A percentile compares a stretch with the other conserved stretches of the same genome.
Evolutionary conservation across 2,797 vertebrate species (phyloP).

Genomic region (Platalea minor): DNA sequence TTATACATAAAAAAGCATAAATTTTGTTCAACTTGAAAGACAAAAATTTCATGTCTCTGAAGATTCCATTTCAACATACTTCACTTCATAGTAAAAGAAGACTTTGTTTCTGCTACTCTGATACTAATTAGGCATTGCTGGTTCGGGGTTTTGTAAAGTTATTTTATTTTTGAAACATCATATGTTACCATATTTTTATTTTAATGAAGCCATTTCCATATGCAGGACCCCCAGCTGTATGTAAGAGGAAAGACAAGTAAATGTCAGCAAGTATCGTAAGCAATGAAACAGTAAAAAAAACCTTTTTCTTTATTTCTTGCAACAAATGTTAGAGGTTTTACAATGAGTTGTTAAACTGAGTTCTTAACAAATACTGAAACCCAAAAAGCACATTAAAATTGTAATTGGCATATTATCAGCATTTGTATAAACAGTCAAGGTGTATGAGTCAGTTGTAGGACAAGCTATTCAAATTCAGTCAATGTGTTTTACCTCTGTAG

Average conservation of each 20-base stretch:
- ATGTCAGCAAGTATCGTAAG: not conserved
- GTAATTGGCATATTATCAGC: not conserved
- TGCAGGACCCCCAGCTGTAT: not conserved
- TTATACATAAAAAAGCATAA: not conserved
- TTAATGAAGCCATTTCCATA: not conserved
- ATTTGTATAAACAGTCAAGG: not conserved
- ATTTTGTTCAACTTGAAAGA: not conserved
- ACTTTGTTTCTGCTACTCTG: not conserved
- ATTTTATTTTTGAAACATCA: not conserved
- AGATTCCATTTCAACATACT: not conserved
- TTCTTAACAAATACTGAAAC: not conserved
- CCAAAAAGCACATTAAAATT: not conserved
- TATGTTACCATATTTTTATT: not conserved
- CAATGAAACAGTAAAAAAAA: not conserved
- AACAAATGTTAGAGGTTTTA: not conserved
- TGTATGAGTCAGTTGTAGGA: not conserved
- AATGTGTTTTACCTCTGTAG: not conserved
- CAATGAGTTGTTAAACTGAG: not conserved
- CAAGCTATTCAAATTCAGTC: not conserved
- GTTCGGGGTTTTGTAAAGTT: not conserved
- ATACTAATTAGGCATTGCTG: not conserved
- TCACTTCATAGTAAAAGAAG: not conserved
- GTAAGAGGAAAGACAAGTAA: not conserved
- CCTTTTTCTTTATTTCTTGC: not conserved
- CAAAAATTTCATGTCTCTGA: not conserved